Base-by-base conservation (phyloP, 2,888 invertebrate species). In the Apotomis betuletana region DNA sequence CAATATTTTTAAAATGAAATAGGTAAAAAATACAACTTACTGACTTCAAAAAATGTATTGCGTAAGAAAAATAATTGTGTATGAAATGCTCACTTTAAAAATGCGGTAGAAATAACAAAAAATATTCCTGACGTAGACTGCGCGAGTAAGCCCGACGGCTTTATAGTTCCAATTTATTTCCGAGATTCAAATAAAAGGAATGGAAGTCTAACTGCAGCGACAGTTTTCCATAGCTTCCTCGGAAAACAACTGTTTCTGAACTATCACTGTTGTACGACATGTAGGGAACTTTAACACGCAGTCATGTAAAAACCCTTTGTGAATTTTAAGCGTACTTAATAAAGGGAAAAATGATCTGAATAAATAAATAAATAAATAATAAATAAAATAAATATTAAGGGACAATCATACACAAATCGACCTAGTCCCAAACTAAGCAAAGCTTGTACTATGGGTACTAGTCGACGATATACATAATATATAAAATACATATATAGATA, bases 131-230 rank as follows among this genome's bases (percentile, higher is more conserved):
- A 10, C 36, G 55, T 3, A 10, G 27, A 27, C 55, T 55, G 55
- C 13, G 27, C 4, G 8, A 10, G 38, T 38, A 12, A 12, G 57
- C n/a, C 38, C 9, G 49, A 49, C 49, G 10, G 13, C 13, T 63
- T 54, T 52, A 52, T 54, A 13, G 13, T 54, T 41, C 41, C 52
- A 15, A 63, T 63, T 63, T 38, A 54, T 63, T 52, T 54, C 52
- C 52, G 59, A 44, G 5, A n/a, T 54, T 63, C 52, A 54, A 63
- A 54, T 38, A 63, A 58, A 63, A 63, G 52, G 63, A 54, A 54
- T 54, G 52, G 41, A 52, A 41, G 52, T 63, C 41, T 15, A 52
- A 54, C 5, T 41, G 52, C 63, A 13, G n/a, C 51, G 41, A 63
- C 63, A 41, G 52, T 54, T 41, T 63, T 52, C 13, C 52, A 51